A percentile compares a stretch with the other conserved stretches of the same genome.
Evolutionary conservation across 2,888 invertebrate species (phyloP).

Genomic region (Noctua comes): DNA sequence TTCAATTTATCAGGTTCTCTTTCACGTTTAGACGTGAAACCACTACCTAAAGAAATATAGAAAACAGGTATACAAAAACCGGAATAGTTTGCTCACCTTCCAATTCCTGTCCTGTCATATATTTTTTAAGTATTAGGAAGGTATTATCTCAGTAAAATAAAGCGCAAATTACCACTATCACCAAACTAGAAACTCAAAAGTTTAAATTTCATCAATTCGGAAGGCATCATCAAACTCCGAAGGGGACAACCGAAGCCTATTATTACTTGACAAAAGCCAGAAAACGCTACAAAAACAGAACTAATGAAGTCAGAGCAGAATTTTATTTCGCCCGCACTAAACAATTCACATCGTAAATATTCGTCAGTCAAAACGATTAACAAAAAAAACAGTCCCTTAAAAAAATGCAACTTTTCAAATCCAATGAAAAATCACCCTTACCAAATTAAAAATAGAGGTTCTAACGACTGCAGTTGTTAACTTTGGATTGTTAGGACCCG

Average conservation of each 20-base stretch:
- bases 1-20: neutral
- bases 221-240: constrained; percentile 81
- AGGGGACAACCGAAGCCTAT: constrained; percentile 75
- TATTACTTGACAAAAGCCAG: constrained; percentile 79
- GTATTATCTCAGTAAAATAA: neutral
- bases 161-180: neutral
- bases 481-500: constrained; percentile 56
- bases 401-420: constrained; percentile 58
- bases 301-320: constrained; percentile 86
- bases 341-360: constrained; percentile 89
- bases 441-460: neutral
- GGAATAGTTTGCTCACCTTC: neutral
- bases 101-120: no score
- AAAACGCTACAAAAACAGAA: constrained; percentile 80
- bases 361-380: constrained; percentile 88
- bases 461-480: constrained; percentile 38
- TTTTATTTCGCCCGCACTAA: constrained; percentile 85
- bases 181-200: constrained; percentile 30
- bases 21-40: neutral
- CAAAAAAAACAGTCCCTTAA: constrained; percentile 78
- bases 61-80: no score
- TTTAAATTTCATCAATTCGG: constrained; percentile 74
- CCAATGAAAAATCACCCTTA: constrained; percentile 65
- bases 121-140: neutral
- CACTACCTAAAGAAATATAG: neutral